A percentile compares a stretch with the other conserved stretches of the same genome.
Conservation (phyloP, 2,113 vertebrate genomes). For the Calypte anna region DNA sequence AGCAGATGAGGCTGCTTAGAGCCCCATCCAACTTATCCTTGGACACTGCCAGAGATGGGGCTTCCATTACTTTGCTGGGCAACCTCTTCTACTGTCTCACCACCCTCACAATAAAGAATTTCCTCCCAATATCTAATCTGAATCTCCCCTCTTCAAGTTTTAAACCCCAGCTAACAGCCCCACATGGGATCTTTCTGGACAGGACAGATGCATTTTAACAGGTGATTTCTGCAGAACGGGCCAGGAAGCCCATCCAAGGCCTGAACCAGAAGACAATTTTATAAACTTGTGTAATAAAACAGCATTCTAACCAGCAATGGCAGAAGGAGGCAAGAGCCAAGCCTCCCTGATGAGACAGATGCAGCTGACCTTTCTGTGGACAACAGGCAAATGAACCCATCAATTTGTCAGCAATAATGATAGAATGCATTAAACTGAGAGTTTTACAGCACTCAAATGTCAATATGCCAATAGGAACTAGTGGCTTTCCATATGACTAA, state of each 20-base stretch:
- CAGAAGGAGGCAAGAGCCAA: neutral
- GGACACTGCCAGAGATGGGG: too few species aligned
- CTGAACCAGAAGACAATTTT: neutral
- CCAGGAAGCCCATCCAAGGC: neutral
- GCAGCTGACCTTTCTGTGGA: rapidly evolving
- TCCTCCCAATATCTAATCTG: too few species aligned
- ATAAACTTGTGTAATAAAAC: neutral
- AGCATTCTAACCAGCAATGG: neutral
- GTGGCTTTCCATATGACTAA: neutral
- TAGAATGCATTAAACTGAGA: neutral
- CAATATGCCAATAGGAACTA: neutral
- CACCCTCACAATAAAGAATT: too few species aligned
- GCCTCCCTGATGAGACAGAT: rapidly evolving
- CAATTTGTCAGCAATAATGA: neutral
- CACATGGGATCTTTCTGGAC: neutral
- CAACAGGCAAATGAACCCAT: neutral
- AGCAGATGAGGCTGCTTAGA: too few species aligned
- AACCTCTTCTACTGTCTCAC: too few species aligned
- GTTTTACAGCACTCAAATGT: neutral
- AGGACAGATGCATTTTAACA: neutral
- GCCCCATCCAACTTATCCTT: too few species aligned
- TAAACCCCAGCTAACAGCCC: neutral
- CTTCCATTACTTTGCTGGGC: too few species aligned
- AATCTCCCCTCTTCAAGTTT: too few species aligned
- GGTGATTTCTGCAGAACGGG: neutral